Evolutionary conservation across 1,140 invertebrate species (phyloP).

Genomic region (Zaprionus davidi): DNA sequence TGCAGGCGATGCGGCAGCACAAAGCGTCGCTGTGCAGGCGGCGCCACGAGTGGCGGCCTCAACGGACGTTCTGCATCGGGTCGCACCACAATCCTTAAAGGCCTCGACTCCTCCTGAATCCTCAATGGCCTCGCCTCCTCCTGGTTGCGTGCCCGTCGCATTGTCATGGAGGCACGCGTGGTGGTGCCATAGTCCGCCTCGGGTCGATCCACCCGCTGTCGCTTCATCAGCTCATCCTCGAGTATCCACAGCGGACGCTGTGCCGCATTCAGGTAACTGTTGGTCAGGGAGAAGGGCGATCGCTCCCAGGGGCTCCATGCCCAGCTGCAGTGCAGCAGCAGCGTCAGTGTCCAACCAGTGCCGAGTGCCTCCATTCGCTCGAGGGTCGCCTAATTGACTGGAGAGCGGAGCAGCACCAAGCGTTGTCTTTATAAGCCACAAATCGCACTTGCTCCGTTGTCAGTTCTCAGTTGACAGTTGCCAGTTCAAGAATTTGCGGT

Average conservation of each 20-base stretch:
- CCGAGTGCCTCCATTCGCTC: slow-evolving; percentile 46
- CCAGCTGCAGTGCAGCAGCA: slow-evolving; percentile 27
- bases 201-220: slow-evolving; percentile 35
- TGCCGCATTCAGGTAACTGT: slow-evolving; percentile 43
- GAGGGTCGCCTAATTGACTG: slow-evolving; percentile 24
- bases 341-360: slow-evolving; percentile 31
- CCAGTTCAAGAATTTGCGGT: neutral
- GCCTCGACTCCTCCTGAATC: neutral
- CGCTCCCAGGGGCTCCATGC: slow-evolving; percentile 7
- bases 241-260: slow-evolving; percentile 75
- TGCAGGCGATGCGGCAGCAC: slow-evolving; percentile 15
- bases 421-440: slow-evolving; percentile 47
- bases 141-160: slow-evolving; percentile 11
- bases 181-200: slow-evolving; percentile 49
- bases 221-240: slow-evolving; percentile 60
- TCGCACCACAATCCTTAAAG: slow-evolving; percentile 48
- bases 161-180: neutral
- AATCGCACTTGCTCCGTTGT: neutral
- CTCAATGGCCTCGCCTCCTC: neutral
- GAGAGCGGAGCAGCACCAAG: neutral
- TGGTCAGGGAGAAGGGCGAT: neutral
- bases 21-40: neutral
- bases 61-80: neutral
- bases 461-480: neutral
- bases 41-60: neutral